These are phyloP conservation scores for Colletes collaris DNA, from an alignment of 2,888 invertebrate genomes.

Conservation along the genomic window DNA sequence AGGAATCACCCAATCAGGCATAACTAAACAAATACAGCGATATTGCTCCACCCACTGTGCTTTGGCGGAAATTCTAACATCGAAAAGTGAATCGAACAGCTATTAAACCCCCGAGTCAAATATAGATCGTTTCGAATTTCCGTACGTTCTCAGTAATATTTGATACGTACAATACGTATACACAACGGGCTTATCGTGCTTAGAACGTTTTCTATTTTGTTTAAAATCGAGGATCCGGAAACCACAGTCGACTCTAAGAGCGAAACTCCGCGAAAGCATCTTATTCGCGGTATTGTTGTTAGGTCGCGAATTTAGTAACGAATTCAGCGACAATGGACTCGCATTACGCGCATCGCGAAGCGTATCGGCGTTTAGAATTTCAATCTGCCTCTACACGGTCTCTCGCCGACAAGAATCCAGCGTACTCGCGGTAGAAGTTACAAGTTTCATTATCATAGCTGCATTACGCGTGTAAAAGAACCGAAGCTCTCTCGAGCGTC, in stretches of 20 bases:
- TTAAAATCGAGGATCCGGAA: too few relatives aligned
- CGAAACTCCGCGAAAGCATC: too few relatives aligned
- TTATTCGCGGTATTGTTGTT: neutral
- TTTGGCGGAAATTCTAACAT: too few relatives aligned
- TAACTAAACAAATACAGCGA: slow-evolving; percentile 6
- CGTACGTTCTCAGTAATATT: too few relatives aligned
- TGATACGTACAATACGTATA: too few relatives aligned
- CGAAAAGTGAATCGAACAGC: too few relatives aligned
- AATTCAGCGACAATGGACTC: neutral
- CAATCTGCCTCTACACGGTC: neutral
- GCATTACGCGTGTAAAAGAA: slow-evolving; percentile 20
- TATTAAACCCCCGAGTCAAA: too few relatives aligned
- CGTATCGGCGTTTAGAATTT: slow-evolving; percentile 31
- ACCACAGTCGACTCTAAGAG: too few relatives aligned
- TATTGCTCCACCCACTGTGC: slow-evolving; percentile 4
- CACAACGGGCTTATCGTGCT: too few relatives aligned
- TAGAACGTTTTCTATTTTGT: too few relatives aligned
- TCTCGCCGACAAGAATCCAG: slow-evolving; percentile 15
- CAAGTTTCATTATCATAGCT: slow-evolving; percentile 40
- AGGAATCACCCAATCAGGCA: slow-evolving; percentile 1
- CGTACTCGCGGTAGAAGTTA: slow-evolving; percentile 17
- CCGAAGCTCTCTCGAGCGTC: slow-evolving; percentile 14
- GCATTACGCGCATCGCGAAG: neutral
- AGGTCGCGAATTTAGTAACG: neutral
- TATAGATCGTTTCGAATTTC: neutral